phyloP scores from a whole-genome alignment of 2,797 vertebrate species.

The Anguilla obscura region DNA sequence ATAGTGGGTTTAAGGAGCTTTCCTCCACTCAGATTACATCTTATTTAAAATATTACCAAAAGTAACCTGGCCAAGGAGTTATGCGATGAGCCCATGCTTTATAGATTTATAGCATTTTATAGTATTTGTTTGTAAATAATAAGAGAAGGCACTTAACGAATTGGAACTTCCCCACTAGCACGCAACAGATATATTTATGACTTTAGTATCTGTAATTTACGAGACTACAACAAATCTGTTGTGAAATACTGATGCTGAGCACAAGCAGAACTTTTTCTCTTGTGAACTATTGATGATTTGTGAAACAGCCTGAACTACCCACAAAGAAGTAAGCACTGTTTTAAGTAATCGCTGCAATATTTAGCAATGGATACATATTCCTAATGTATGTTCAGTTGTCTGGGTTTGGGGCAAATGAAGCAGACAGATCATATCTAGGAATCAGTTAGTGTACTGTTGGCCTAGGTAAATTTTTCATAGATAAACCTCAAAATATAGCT shows the following conservation, averaged over 20 bases:
- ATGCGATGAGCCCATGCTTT: not conserved
- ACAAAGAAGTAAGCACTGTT: not conserved
- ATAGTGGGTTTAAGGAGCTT: not conserved
- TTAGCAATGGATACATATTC: not conserved
- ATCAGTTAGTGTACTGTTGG: not conserved
- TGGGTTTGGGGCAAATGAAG: not conserved
- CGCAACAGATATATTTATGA: not conserved
- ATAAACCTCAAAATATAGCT: not conserved
- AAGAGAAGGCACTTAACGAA: not conserved
- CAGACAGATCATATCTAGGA: not conserved
- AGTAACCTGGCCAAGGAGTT: not conserved
- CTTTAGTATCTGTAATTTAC: not conserved
- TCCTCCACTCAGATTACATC: not conserved
- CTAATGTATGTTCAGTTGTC: not conserved
- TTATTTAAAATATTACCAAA: not conserved
- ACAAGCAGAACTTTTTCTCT: not conserved
- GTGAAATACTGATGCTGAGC: not conserved
- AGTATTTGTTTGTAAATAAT: not conserved
- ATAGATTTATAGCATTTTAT: not conserved
- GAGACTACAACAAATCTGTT: not conserved
- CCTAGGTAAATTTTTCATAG: not conserved
- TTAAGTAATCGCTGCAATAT: no score
- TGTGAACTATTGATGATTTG: not conserved
- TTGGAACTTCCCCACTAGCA: not conserved
- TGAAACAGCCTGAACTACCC: not conserved